Evolutionary conservation across 2,888 invertebrate genomes (phyloP), one percentile per base, ranked within the genome.

Genomic region (Liodrosophila aerea): DNA sequence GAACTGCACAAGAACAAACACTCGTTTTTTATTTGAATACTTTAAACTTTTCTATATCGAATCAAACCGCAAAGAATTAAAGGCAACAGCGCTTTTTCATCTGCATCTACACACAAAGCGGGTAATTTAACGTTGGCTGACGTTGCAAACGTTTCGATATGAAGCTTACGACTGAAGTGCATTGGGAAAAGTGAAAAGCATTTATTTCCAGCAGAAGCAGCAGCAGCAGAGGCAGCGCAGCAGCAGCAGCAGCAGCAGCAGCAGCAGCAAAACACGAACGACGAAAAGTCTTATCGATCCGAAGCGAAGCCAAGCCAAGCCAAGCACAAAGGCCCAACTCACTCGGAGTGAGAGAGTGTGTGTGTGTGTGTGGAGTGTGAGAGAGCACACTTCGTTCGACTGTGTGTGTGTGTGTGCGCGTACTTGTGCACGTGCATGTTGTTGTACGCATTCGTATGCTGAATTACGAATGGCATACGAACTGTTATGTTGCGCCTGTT

Each of bases 91-190:
- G 61, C 49, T 67, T 66, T 63, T 53, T 37, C 60, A 56, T 67
- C 57, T 57, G 29, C 54, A 53, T 44, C 31, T 53, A 56, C 40
- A 43, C 46, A 46, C 68, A 50, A 43, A 41, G n/a, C 49, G 46
- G 63, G 34, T 58, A 50, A 18, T 46, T 56, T 33, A 37, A 64
- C 60, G 59, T 51, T 56, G 50, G 77, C 68, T 81, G 58, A 66
- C 66, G 74, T 72, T 87, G 86, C 76, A 85, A 69, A 82, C 86
- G 82, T 72, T 81, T 77, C 87, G 86, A 76, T 81, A 77, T 78
- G 76, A 77, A 88, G 88, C 89, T 89, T 85, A 86, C 87, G 87
- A 89, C 88, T 89, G 88, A 87, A 89, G 84, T 83, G 82, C 80
- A 80, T 77, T 75, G 81, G 87, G 86, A 87, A 88, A 88, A 87